Evolutionary conservation across 2,113 vertebrate species (phyloP).

Genomic region (Micronycteris hirsuta): DNA sequence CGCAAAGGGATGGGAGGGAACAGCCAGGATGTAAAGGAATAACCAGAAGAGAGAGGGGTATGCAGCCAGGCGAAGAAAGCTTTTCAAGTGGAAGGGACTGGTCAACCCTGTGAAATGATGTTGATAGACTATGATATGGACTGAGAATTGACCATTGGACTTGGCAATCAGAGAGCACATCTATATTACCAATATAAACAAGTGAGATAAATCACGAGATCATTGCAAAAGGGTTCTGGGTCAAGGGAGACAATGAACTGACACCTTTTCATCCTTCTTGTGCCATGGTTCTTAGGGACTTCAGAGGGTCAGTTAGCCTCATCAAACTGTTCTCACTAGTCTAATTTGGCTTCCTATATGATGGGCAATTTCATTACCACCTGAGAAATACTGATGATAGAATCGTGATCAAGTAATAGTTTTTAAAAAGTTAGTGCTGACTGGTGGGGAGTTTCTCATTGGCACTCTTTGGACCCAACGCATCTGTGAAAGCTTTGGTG

Average conservation of each 20-base stretch:
- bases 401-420: background rate
- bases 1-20: background rate
- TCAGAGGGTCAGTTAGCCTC: too few relatives aligned
- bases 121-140: background rate
- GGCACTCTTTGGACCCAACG: background rate
- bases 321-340: background rate
- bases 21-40: background rate
- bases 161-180: background rate
- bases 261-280: background rate
- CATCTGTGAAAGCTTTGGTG: background rate
- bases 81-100: background rate
- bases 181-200: background rate
- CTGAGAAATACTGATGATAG: background rate
- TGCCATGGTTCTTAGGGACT: background rate
- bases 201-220: background rate
- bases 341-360: background rate
- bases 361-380: background rate
- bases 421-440: background rate
- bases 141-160: background rate
- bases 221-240: background rate
- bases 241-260: accelerated
- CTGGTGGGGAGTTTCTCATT: background rate
- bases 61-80: background rate
- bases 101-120: background rate
- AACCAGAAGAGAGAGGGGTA: background rate